Conservation (phyloP, 2,888 invertebrate species). For the Chymomyza fuscimana region DNA sequence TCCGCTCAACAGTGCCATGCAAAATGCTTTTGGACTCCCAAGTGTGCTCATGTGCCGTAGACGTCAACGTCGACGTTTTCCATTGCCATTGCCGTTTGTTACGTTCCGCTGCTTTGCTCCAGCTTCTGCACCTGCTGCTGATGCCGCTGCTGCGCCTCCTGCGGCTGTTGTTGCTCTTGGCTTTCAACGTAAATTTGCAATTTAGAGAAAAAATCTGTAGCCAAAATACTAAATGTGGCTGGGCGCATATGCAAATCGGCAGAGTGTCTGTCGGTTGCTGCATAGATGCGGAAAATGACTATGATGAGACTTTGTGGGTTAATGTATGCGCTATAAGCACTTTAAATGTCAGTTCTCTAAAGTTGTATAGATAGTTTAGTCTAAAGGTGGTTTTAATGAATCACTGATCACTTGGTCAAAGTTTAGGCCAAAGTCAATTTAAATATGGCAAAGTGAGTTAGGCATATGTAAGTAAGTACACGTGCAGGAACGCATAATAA, state of each 20-base stretch:
- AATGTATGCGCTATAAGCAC: neutral
- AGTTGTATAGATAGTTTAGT: neutral
- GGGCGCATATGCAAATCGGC: neutral
- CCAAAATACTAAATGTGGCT: conserved; percentile 26
- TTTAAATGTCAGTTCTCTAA: neutral
- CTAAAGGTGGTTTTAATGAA: neutral
- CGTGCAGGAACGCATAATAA: too few species aligned
- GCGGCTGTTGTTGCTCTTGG: conserved; percentile 2
- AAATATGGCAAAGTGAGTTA: neutral
- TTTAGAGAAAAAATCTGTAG: conserved; percentile 49
- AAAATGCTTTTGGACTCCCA: conserved; percentile 47
- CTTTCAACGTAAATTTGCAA: conserved; percentile 49
- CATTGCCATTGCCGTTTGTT: neutral
- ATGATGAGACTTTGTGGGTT: neutral
- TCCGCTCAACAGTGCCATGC: conserved; percentile 6
- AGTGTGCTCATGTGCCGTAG: conserved; percentile 37
- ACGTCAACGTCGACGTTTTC: neutral
- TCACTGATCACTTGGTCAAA: neutral
- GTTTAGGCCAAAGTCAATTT: neutral
- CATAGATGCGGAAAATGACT: neutral
- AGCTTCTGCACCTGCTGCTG: neutral
- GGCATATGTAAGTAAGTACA: too few species aligned
- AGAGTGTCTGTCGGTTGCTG: neutral
- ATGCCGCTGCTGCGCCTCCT: neutral
- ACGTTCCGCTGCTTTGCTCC: neutral